Evolutionary conservation across 2,888 invertebrate species (phyloP).

Genomic region (Callyntrura sp.): DNA sequence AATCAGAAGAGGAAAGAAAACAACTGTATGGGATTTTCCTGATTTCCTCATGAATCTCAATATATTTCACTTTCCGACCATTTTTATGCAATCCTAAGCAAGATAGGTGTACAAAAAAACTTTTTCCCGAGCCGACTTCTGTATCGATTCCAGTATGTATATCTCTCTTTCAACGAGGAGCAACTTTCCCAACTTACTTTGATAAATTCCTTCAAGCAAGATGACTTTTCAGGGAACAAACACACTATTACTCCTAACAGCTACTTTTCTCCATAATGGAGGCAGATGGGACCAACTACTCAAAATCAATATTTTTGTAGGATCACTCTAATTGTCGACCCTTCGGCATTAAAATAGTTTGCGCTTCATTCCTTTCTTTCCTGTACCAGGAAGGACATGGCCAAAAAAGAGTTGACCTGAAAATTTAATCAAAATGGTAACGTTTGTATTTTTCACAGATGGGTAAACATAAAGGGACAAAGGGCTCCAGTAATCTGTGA

Average conservation of each 20-base stretch:
- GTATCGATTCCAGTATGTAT: background rate
- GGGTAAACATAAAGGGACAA: background rate
- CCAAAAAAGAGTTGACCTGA: background rate
- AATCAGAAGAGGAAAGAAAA: conserved; percentile 4
- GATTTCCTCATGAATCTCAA: conserved; percentile 52
- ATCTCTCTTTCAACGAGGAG: too few species aligned
- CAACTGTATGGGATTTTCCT: background rate
- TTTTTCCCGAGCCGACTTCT: background rate
- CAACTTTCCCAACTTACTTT: background rate
- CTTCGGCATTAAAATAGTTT: background rate
- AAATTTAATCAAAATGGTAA: too few species aligned
- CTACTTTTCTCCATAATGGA: background rate
- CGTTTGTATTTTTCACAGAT: conserved; percentile 39
- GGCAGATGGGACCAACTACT: background rate
- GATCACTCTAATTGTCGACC: conserved; percentile 43
- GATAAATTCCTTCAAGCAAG: background rate
- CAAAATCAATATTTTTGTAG: conserved; percentile 39
- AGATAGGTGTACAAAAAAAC: background rate
- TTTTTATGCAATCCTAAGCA: background rate
- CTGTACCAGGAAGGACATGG: too few species aligned
- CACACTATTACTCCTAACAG: conserved; percentile 13
- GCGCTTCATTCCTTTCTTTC: too few species aligned
- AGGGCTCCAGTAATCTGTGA: conserved; percentile 31
- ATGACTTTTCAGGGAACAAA: background rate
- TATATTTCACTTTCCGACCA: background rate